Evolutionary conservation across 2,113 vertebrate genomes (phyloP), one percentile per base, ranked within the genome.

Genomic region (Vidua macroura): DNA sequence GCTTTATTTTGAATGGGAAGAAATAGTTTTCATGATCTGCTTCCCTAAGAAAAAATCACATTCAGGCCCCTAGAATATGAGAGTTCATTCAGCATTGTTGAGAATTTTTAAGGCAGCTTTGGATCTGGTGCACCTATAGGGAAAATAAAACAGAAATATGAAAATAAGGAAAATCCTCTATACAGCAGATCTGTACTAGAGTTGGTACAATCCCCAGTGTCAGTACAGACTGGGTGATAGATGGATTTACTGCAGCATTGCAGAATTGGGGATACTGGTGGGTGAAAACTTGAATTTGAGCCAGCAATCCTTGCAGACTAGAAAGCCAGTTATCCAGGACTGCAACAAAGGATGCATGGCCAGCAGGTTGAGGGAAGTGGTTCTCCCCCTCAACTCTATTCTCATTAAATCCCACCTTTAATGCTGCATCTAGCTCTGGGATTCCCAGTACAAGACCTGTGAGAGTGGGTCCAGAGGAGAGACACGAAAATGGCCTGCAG

Each of bases 401-500:
- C 31, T 69, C 4, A 2, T 28, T 43, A 83, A 46, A 70, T 67
- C 12, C 15, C 7, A 7, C 24, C 22, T 75, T 64, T 16, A 48
- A 53, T 41, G 23, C 39, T 44, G 49, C n/a, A 43, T 66, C n/a
- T 30, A 37, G 37, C n/a, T 84, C 43, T 39, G 46, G 20, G 41
- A n/a, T 56, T 63, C 37, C 37, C n/a, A 17, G 30, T 48, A 21
- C 39, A 35, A 49, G 33, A 49, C 12, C 7, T 59, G 27, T 72
- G 67, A 19, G n/a, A 52, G 37, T 24, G 15, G 5, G 20, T 76
- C 37, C n/a, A 14, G 63, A 80, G 68, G 41, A 66, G 41, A 62
- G 49, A 11, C 14, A 15, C 0, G 0, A n/a, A 48, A 66, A 43
- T 17, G 20, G 3, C n/a, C 30, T 25, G 25, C 1, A 2, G 24